Base-by-base conservation (phyloP, 1,140 invertebrate genomes). In the Bursaphelenchus mucronatus region DNA sequence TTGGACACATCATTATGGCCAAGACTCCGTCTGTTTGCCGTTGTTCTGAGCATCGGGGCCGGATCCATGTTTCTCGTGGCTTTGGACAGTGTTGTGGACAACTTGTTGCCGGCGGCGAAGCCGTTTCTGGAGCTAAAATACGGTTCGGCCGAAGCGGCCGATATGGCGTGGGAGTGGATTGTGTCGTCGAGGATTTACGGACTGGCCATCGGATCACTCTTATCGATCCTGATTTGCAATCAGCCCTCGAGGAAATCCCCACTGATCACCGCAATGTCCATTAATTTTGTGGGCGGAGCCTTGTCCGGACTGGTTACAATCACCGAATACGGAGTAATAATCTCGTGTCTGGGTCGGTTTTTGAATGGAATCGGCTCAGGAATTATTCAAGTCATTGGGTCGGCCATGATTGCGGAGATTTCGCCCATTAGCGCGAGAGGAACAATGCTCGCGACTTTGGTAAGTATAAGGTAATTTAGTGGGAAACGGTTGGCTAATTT, bases 91-190 rank as follows among this genome's bases (percentile, higher is more conserved):
- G 73, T 71, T 11, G 70, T 76, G 40, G 70, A 71, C 64, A 71
- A 71, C 55, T 40, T 71, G 11, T 44, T 75, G 11, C 73, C 70
- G 11, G 52, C 73, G 8, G 70, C 70, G 13, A 39, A 47, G 10
- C 15, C 59, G n/a, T 74, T 45, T 59, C 45, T 71, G 10, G 50
- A 71, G 8, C 45, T 19, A n/a, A 57, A 75, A 17, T 71, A 75
- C 55, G 57, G 49, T 11, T n/a, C 52, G 21, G 11, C 21, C 13
- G 11, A 57, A 11, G 19, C 17, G 75, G 70, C 70, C 1, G 61
- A 63, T 69, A 19, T 66, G 46, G 73, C 73, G 5, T 71, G 70
- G 70, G 57, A 73, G 43, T 76, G 73, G 73, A 75, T 71, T 8
- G 71, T 74, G n/a, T 75, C 70, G 11, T n/a, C 57, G 17, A 41